Evolutionary conservation across 2,113 vertebrate species (phyloP).

Genomic region (Nesogale talazaci): DNA sequence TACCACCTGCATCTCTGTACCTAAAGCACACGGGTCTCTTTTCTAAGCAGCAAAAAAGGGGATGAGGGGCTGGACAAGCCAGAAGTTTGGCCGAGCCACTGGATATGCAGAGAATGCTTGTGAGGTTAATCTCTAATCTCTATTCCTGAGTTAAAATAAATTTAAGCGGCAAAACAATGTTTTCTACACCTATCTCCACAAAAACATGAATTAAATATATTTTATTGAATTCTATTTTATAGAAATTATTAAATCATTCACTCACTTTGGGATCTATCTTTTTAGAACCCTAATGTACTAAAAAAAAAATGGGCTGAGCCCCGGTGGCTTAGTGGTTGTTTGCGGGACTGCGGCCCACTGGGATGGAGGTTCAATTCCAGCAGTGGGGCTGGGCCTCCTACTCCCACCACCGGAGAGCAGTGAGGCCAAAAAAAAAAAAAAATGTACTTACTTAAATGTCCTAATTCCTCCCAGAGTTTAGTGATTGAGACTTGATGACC

Average conservation of each 20-base stretch:
- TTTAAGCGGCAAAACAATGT: slow-evolving; percentile 31
- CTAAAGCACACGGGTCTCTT: not conserved
- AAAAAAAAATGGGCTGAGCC: no score
- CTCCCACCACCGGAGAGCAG: no score
- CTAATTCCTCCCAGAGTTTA: not conserved
- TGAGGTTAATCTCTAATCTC: not conserved
- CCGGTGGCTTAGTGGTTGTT: no score
- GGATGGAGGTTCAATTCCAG: no score
- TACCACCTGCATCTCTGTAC: slow-evolving; percentile 27
- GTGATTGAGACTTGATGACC: not conserved
- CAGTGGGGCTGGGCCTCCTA: no score
- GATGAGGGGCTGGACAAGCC: not conserved
- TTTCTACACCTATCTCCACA: slow-evolving; percentile 4
- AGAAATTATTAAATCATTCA: slow-evolving; percentile 47
- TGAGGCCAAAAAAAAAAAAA: no score
- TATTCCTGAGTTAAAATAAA: not conserved
- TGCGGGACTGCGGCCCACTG: no score
- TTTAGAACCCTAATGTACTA: slow-evolving; percentile 18
- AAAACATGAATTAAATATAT: slow-evolving; percentile 2
- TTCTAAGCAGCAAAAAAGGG: slow-evolving; percentile 32
- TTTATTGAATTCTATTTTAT: slow-evolving; percentile 4
- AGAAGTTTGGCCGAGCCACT: not conserved
- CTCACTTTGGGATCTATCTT: not conserved
- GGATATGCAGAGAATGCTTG: not conserved
- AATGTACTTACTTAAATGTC: not conserved